Evolutionary conservation across 1,140 invertebrate species (phyloP).

Genomic region (Drosophila trapezifrons): DNA sequence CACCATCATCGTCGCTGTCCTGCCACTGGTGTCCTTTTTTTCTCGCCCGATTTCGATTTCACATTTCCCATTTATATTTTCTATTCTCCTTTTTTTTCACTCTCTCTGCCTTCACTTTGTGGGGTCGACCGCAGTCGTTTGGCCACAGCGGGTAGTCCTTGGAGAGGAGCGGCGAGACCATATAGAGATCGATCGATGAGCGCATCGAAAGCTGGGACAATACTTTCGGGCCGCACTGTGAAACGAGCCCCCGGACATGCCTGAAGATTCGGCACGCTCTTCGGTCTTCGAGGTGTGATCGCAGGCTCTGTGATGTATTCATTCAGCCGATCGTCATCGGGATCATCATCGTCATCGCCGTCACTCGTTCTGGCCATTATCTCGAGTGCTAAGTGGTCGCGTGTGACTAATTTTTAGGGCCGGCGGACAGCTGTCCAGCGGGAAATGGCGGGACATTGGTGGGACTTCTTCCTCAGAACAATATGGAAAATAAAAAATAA

Average conservation of each 20-base stretch:
- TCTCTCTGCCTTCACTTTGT: conserved; percentile 33
- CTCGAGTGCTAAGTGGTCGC: conserved; percentile 77
- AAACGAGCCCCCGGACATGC: conserved; percentile 13
- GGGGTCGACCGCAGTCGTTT: conserved; percentile 76
- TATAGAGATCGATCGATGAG: conserved; percentile 45
- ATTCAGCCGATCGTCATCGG: conserved; percentile 34
- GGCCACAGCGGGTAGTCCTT: conserved; percentile 69
- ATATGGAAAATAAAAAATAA: too few relatives aligned
- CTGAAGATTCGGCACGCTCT: conserved; percentile 16
- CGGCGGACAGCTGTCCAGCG: conserved; percentile 50
- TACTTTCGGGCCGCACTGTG: not conserved
- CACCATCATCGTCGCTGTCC: conserved; percentile 54
- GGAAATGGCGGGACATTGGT: conserved; percentile 12
- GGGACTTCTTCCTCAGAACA: too few relatives aligned
- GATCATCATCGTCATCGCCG: conserved; percentile 11
- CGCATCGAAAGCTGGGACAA: conserved; percentile 49
- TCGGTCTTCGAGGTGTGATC: conserved; percentile 24
- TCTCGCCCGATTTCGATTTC: conserved; percentile 4
- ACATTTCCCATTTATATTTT: conserved; percentile 2
- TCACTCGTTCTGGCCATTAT: conserved; percentile 20
- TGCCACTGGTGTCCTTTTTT: conserved; percentile 8
- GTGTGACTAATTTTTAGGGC: conserved; percentile 71
- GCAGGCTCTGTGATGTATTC: conserved; percentile 59
- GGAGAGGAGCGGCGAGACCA: too few relatives aligned
- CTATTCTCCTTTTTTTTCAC: not conserved